Evolutionary conservation across 2,113 vertebrate species (phyloP).

Genomic region (Hippolais icterina): DNA sequence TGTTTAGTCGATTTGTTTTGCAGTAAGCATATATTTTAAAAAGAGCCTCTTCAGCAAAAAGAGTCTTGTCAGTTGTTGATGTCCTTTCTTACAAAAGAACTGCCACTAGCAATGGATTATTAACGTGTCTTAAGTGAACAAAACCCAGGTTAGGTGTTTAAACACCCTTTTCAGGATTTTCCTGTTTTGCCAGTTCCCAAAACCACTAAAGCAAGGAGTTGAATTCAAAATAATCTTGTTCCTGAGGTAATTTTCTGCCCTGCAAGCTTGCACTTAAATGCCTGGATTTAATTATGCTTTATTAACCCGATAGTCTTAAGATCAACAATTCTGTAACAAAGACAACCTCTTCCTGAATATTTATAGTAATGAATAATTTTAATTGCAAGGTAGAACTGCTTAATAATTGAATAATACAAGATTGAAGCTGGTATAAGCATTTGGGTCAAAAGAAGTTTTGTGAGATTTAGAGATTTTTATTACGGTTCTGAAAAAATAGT

Average conservation of each 20-base stretch:
- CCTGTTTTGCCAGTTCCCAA: slow-evolving; percentile 44
- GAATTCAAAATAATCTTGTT: slow-evolving; percentile 52
- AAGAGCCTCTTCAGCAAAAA: slow-evolving; percentile 24
- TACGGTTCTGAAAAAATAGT: not conserved
- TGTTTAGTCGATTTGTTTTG: not conserved
- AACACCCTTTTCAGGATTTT: slow-evolving; percentile 54
- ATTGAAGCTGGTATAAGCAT: not conserved
- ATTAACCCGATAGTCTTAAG: not conserved
- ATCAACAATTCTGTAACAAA: not conserved
- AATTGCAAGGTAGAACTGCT: not conserved
- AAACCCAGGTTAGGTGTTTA: slow-evolving; percentile 24
- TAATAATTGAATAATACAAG: not conserved
- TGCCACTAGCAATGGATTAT: slow-evolving; percentile 57
- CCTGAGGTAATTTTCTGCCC: slow-evolving; percentile 27
- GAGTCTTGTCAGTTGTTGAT: not conserved
- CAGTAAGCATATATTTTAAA: not conserved
- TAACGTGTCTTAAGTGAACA: slow-evolving; percentile 16
- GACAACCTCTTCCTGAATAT: not conserved
- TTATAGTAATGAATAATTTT: not conserved
- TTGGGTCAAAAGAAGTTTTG: not conserved
- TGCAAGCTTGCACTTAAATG: slow-evolving; percentile 22
- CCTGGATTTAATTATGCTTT: slow-evolving; percentile 13
- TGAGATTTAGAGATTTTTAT: not conserved
- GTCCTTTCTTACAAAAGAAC: slow-evolving; percentile 25
- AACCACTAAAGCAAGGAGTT: slow-evolving; percentile 21